A percentile compares a stretch with the other conserved stretches of the same genome.
phyloP scores from a whole-genome alignment of 2,797 vertebrate genomes.

The Acropternis orthonyx region DNA sequence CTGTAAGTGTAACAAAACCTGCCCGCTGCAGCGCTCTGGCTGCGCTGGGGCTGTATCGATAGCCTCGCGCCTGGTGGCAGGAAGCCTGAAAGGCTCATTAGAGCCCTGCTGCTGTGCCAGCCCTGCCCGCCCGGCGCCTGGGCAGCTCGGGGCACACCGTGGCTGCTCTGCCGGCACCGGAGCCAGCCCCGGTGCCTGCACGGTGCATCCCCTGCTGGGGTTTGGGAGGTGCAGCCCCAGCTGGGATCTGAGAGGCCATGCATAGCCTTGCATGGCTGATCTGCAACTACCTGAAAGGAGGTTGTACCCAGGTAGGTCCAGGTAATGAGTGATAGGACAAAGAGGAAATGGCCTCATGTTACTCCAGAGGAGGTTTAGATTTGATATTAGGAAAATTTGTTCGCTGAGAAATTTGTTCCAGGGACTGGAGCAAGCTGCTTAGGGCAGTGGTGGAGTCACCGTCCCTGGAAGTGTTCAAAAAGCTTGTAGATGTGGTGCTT shows the following conservation, averaged over 20 bases:
- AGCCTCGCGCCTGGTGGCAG: constrained; percentile 9
- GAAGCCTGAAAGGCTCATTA: constrained; percentile 16
- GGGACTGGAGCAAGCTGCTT: neutral
- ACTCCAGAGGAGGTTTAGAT: neutral
- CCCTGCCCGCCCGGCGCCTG: rapidly evolving
- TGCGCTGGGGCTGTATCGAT: neutral
- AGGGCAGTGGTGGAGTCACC: neutral
- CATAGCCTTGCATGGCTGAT: rapidly evolving
- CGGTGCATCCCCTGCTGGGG: neutral
- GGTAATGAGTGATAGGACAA: neutral
- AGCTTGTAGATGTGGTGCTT: rapidly evolving
- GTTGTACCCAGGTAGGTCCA: no score
- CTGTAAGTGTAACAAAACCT: constrained; percentile 51
- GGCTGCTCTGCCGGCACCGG: rapidly evolving
- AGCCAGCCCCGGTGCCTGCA: neutral
- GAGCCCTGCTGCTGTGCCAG: neutral
- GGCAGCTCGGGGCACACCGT: rapidly evolving
- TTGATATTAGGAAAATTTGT: neutral
- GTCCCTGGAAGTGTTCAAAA: neutral
- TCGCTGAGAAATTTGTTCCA: no score
- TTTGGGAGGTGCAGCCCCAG: neutral
- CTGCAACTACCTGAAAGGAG: neutral
- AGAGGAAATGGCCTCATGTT: neutral
- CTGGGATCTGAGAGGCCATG: neutral
- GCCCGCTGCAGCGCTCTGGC: rapidly evolving